These are phyloP conservation scores for Cephus nigrinus DNA, from an alignment of 2,888 invertebrate genomes.

Conservation along the genomic window DNA sequence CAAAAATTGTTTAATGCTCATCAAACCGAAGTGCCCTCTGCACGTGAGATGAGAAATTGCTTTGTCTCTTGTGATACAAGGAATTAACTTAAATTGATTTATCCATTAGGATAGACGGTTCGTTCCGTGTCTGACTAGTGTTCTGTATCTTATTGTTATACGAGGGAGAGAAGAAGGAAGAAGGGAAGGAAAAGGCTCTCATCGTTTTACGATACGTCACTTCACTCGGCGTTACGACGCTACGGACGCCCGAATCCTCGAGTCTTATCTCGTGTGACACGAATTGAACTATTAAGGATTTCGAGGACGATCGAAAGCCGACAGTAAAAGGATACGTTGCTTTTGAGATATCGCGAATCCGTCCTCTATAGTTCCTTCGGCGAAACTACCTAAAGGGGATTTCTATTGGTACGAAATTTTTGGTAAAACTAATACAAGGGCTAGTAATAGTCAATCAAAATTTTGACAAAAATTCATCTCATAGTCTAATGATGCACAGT, in stretches of 20 bases:
- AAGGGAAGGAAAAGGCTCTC: neutral
- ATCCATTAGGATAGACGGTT: neutral
- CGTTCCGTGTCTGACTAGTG: neutral
- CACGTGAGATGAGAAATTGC: slow-evolving; percentile 21
- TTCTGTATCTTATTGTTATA: neutral
- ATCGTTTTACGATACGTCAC: slow-evolving; percentile 3
- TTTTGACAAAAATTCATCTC: neutral
- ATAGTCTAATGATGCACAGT: neutral
- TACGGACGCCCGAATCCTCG: neutral
- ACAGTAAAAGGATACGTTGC: neutral
- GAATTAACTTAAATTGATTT: slow-evolving; percentile 7
- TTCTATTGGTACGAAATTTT: neutral
- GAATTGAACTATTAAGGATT: slow-evolving; percentile 1
- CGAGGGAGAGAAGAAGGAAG: neutral
- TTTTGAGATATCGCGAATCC: neutral
- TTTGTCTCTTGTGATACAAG: slow-evolving; percentile 14
- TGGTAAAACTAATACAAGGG: neutral
- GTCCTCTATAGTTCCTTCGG: neutral
- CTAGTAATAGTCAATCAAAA: neutral
- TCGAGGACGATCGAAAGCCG: neutral
- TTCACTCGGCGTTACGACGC: slow-evolving; percentile 1
- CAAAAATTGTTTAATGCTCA: slow-evolving; percentile 13
- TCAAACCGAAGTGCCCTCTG: slow-evolving; percentile 8
- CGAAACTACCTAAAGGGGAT: neutral
- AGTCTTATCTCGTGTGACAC: neutral